phyloP scores from a whole-genome alignment of 35 echinoderm and acorn worm genomes.

The Heliocidaris erythrogramma region DNA sequence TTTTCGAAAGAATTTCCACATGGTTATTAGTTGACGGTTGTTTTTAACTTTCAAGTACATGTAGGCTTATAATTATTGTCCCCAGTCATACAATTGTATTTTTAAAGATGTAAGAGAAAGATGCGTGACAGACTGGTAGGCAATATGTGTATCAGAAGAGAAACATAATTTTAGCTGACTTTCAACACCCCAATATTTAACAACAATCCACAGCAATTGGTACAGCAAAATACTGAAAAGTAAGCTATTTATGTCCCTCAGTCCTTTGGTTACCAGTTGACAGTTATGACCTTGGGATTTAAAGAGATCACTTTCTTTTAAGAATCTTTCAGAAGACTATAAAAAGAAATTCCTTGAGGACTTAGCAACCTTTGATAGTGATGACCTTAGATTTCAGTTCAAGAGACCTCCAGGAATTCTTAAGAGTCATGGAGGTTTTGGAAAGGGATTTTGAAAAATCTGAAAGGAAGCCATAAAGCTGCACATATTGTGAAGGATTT shows the following conservation, averaged over 20 bases:
- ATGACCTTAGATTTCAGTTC: slow-evolving; percentile 1
- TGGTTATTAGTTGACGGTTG: too few relatives aligned
- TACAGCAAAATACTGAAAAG: too few relatives aligned
- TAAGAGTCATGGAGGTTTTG: not conserved
- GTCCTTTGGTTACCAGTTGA: not conserved
- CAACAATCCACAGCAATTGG: too few relatives aligned
- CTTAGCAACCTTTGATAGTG: not conserved
- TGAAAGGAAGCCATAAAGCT: not conserved
- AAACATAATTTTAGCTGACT: too few relatives aligned
- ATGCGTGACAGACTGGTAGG: too few relatives aligned
- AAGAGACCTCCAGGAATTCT: not conserved
- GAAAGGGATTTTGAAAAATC: not conserved
- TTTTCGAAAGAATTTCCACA: too few relatives aligned
- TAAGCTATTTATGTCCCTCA: not conserved
- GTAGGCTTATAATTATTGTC: too few relatives aligned
- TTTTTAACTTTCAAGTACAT: too few relatives aligned
- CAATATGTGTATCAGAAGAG: too few relatives aligned
- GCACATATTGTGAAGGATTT: not conserved
- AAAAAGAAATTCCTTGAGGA: not conserved
- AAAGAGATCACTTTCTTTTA: not conserved
- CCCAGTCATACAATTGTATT: too few relatives aligned
- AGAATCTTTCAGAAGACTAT: not conserved
- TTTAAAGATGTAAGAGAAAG: too few relatives aligned
- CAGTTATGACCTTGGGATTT: not conserved
- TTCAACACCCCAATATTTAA: too few relatives aligned